Percentiles rank a stretch among this genome's conserved stretches.
These are phyloP conservation scores for Temnothorax curvispinosus DNA, from an alignment of 1,140 invertebrate species.

Conservation along the genomic window DNA sequence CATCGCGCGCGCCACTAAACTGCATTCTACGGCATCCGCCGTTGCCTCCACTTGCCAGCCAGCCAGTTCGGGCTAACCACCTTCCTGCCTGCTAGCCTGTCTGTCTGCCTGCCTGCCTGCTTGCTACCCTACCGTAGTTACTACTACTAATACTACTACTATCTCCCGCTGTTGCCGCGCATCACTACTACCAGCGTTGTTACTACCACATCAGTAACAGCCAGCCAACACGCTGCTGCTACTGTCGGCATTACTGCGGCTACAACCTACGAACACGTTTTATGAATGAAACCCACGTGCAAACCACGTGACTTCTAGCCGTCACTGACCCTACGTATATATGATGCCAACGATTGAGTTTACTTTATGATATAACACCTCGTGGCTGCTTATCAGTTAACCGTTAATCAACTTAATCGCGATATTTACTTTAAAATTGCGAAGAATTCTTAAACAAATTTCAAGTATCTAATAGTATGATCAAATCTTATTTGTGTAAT, in stretches of 20 bases:
- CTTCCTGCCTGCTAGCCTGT: constrained; percentile 51
- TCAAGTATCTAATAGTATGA: not conserved
- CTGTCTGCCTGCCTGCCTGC: constrained; percentile 27
- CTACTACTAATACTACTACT: constrained; percentile 33
- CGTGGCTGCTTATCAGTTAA: not conserved
- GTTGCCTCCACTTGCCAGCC: constrained; percentile 31
- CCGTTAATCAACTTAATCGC: not conserved
- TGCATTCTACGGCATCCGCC: constrained; percentile 52
- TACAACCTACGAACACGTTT: constrained; percentile 67
- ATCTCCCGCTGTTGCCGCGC: not conserved
- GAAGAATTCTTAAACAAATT: not conserved
- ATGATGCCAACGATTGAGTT: not conserved
- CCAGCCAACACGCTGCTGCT: constrained; percentile 58
- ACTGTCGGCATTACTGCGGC: constrained; percentile 58
- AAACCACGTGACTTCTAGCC: constrained; percentile 70
- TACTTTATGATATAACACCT: not conserved
- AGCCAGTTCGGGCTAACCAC: constrained; percentile 47
- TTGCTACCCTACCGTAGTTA: constrained; percentile 46
- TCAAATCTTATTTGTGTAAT: not conserved
- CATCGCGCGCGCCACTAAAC: constrained; percentile 64
- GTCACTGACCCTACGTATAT: constrained; percentile 37
- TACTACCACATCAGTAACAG: constrained; percentile 46
- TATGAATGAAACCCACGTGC: constrained; percentile 80
- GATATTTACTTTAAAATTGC: not conserved
- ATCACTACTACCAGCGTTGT: constrained; percentile 46